Conservation (phyloP, 2,113 vertebrate species). For the Heloderma charlesbogerti region DNA sequence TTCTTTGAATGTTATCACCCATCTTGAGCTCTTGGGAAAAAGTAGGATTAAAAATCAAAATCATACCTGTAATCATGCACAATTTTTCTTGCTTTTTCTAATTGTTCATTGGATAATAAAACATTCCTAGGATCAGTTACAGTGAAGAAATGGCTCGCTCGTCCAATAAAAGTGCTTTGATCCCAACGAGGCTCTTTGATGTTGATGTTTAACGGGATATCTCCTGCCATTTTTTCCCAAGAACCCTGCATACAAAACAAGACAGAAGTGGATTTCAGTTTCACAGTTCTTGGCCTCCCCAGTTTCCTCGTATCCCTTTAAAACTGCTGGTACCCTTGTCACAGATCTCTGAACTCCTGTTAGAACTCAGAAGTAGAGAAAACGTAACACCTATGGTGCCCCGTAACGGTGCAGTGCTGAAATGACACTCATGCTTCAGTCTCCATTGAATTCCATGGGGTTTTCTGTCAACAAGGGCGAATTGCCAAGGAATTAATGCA, state of each 20-base stretch:
- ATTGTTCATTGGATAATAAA: constrained; percentile 87
- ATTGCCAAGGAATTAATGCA: too few relatives aligned
- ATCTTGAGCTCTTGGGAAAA: not conserved
- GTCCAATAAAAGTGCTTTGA: constrained; percentile 92
- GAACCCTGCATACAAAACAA: constrained; percentile 56
- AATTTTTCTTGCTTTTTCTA: constrained; percentile 86
- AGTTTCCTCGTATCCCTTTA: not conserved
- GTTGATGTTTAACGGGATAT: constrained; percentile 90
- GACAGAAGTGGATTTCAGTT: constrained; percentile 24
- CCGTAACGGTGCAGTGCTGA: not conserved
- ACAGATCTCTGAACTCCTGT: not conserved
- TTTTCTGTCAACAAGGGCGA: not conserved
- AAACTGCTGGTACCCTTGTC: not conserved
- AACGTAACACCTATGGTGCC: not conserved
- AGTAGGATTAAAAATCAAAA: not conserved
- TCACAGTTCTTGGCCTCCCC: constrained; percentile 12
- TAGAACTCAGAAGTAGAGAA: not conserved
- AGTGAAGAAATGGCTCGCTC: constrained; percentile 97
- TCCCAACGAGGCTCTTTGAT: constrained; percentile 97
- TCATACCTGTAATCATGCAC: constrained; percentile 94
- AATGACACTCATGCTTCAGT: not conserved
- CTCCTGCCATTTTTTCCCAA: constrained; percentile 85
- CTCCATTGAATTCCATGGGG: not conserved
- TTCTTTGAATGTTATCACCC: too few relatives aligned
- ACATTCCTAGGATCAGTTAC: constrained; percentile 97